phyloP scores from a whole-genome alignment of 1,140 invertebrate species.

The Sipha flava region DNA sequence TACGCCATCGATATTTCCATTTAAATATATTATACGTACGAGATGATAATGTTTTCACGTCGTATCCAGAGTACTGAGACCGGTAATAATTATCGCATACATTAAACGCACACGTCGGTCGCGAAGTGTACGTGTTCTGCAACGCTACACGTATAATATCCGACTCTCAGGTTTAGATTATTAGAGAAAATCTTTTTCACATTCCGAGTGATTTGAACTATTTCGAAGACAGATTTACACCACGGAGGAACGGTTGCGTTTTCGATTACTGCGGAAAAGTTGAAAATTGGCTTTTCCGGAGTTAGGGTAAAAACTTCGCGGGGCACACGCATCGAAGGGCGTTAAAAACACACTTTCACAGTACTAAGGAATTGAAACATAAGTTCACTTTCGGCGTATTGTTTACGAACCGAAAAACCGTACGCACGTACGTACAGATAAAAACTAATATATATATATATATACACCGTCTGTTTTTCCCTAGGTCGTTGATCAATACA shows the following conservation, averaged over 20 bases:
- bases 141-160: background rate
- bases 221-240: conserved; percentile 2
- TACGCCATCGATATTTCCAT: too few species aligned
- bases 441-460: background rate
- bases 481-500: background rate
- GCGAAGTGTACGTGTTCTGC: background rate
- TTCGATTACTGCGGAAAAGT: background rate
- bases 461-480: background rate
- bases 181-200: background rate
- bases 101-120: too few species aligned
- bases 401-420: background rate
- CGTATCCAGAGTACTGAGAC: too few species aligned
- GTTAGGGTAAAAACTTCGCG: background rate
- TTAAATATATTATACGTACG: too few species aligned
- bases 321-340: background rate
- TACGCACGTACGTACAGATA: too few species aligned
- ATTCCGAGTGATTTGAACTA: background rate
- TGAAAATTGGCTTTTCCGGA: conserved; percentile 22
- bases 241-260: background rate
- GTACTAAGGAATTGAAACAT: conserved; percentile 17
- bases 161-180: background rate
- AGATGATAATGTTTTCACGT: too few species aligned
- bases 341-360: conserved; percentile 1
- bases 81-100: too few species aligned
- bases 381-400: background rate